Evolutionary conservation across 1,140 invertebrate genomes (phyloP).

Genomic region (Drosophila tani): DNA sequence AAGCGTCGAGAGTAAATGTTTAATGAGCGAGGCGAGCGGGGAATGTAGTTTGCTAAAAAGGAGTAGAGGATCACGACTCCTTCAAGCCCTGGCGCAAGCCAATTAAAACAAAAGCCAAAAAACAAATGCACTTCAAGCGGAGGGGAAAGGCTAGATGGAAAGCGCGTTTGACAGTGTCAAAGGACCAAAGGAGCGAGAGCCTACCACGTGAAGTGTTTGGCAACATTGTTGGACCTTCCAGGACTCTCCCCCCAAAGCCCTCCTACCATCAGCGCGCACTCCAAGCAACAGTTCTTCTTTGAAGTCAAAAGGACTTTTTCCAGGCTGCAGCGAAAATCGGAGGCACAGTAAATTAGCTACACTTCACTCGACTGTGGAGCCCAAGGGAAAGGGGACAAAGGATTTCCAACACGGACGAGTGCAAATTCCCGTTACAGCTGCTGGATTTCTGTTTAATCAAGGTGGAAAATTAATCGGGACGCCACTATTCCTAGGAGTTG

Average conservation of each 20-base stretch:
- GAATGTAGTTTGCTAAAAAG: slow-evolving; percentile 64
- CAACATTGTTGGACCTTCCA: slow-evolving; percentile 61
- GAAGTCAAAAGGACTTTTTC: slow-evolving; percentile 72
- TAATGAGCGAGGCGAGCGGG: slow-evolving; percentile 64
- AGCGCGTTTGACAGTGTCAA: slow-evolving; percentile 74
- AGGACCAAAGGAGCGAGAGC: slow-evolving; percentile 45
- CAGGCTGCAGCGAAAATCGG: slow-evolving; percentile 32
- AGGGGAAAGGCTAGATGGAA: slow-evolving; percentile 12
- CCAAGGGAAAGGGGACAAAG: slow-evolving; percentile 12
- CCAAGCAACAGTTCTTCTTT: slow-evolving; percentile 82
- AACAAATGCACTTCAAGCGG: slow-evolving; percentile 76
- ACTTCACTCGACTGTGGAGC: slow-evolving; percentile 37
- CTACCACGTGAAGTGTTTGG: slow-evolving; percentile 80
- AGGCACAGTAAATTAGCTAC: slow-evolving; percentile 75
- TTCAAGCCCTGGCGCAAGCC: slow-evolving; percentile 69
- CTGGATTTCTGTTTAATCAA: slow-evolving; percentile 41
- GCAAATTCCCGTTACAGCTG: slow-evolving; percentile 47
- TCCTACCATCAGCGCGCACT: slow-evolving; percentile 44
- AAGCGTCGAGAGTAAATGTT: slow-evolving; percentile 81
- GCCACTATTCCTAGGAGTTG: not conserved
- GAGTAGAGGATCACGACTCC: slow-evolving; percentile 62
- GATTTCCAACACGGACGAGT: not conserved
- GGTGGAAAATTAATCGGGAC: slow-evolving; percentile 22
- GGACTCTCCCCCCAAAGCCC: not conserved
- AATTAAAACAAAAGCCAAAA: slow-evolving; percentile 83